A percentile compares a stretch with the other conserved stretches of the same genome.
Conservation (phyloP, 2,113 vertebrate genomes). For the Anoura caudifer region DNA sequence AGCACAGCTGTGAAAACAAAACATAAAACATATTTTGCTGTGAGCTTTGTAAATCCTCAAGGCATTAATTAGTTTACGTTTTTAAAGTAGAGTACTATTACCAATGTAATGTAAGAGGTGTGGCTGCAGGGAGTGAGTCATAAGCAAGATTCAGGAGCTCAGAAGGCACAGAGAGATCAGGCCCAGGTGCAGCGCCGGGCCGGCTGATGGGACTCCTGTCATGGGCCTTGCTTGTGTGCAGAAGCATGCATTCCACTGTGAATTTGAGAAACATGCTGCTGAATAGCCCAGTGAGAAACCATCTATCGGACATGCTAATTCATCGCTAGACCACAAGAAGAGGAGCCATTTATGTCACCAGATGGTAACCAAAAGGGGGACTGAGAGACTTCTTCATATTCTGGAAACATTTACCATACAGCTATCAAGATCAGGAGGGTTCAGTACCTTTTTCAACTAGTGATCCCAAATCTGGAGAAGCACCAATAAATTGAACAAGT, state of each 20-base stretch:
- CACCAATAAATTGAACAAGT: background rate
- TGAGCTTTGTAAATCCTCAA: constrained; percentile 62
- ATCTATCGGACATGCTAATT: fast-evolving
- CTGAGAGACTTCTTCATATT: background rate
- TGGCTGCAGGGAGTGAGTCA: background rate
- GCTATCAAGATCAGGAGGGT: background rate
- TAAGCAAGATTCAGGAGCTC: background rate
- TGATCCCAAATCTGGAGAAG: background rate
- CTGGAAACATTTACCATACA: background rate
- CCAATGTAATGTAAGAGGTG: background rate
- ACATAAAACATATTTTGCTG: constrained; percentile 42
- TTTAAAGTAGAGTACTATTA: constrained; percentile 30
- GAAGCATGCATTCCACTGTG: background rate
- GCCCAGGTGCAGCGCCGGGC: fast-evolving
- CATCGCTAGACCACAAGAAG: fast-evolving
- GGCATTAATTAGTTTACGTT: background rate
- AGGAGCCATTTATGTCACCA: fast-evolving
- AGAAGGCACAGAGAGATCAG: background rate
- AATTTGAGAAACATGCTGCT: no score
- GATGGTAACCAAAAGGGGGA: background rate
- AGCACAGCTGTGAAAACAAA: constrained; percentile 81
- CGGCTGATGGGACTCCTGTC: fast-evolving
- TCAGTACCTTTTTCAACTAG: background rate
- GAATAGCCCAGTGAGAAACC: background rate
- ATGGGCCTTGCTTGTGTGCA: fast-evolving